Evolutionary conservation across 2,113 vertebrate species (phyloP), one percentile per base, ranked within the genome.

Genomic region (Otocyon megalotis): DNA sequence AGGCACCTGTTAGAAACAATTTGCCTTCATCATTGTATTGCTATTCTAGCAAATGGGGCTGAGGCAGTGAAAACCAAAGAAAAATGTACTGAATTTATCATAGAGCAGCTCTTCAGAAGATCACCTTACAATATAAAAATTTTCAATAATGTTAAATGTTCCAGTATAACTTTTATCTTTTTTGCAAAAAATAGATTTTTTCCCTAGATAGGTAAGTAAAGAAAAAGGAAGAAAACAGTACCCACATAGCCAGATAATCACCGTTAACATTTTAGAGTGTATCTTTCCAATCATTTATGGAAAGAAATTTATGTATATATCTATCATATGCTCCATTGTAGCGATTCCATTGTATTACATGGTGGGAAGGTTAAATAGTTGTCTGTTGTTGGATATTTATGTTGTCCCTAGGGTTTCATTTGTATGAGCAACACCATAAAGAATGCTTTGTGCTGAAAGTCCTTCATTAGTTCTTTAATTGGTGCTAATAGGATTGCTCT

Each of bases 371-470:
- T 76, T 37, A 90, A 94, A 88, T 58, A 82, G 1, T 81, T 86
- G 58, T 84, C 84, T 95, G 0, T 65, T 96, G 72, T 92, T 92
- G 22, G 81, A 12, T 93, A 14, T 80, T 69, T 67, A 3, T 88
- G 35, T 88, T 87, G 24, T 76, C 71, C 30, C 92, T 35, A 30
- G 43, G 60, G 35, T 88, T 84, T 85, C 53, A 62, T 69, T 91
- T 85, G 94, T 96, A n/a, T 35, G 9, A 74, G 74, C 60, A 80
- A 35, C 62, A 58, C 76, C 95, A 28, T 65, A n/a, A 63, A 58
- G 72, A 91, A 50, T 91, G 77, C 56, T 97, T 90, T 67, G 69
- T 91, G 32, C 37, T 26, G 60, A 93, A 82, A 93, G 82, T n/a
- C 56, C 67, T 92, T 95, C 65, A 63, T 79, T 72, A 71, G 50